Evolutionary conservation across 2,797 vertebrate species (phyloP).

Genomic region (Chromobotia macracanthus): DNA sequence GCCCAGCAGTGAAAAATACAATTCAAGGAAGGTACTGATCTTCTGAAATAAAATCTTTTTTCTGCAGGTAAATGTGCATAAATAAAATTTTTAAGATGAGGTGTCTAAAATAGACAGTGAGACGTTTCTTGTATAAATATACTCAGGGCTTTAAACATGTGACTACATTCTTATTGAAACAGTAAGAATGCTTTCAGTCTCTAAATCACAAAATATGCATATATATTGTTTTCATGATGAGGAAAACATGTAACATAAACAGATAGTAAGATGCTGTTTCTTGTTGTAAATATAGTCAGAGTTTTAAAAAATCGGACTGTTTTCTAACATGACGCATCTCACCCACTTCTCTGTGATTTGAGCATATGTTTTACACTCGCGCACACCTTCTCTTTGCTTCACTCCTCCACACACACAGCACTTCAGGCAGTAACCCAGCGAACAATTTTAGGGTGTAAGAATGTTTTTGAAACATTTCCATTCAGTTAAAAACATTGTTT

Average conservation of each 20-base stretch:
- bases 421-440: conserved; percentile 52
- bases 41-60: conserved; percentile 1
- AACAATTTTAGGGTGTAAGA: no score
- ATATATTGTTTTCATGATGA: not conserved
- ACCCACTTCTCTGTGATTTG: conserved; percentile 12
- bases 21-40: not conserved
- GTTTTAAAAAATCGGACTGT: conserved; percentile 25
- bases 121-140: no score
- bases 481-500: no score
- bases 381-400: not conserved
- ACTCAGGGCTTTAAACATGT: no score
- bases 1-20: not conserved
- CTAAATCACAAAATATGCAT: conserved; percentile 10
- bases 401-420: conserved; percentile 40
- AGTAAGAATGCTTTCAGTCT: no score
- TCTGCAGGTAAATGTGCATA: not conserved
- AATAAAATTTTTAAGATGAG: no score
- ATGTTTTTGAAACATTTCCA: no score
- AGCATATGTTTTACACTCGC: conserved; percentile 5
- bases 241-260: not conserved
- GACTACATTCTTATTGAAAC: no score
- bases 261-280: not conserved
- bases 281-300: conserved; percentile 17
- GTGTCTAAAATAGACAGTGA: not conserved
- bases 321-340: not conserved